Evolutionary conservation across 1,140 invertebrate species (phyloP).

Genomic region (Nasonia giraulti): DNA sequence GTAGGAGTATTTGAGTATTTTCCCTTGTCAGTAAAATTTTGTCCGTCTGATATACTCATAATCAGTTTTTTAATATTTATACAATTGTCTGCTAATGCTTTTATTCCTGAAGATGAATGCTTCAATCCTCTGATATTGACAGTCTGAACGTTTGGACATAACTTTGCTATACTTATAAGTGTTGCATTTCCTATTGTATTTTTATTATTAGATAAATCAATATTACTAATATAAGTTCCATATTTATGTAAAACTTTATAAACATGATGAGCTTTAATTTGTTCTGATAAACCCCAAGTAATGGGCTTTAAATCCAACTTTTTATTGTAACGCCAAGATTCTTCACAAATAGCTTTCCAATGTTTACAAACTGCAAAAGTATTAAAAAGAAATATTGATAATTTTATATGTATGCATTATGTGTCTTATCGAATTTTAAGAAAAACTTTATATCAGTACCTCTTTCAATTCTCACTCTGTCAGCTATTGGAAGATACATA

Average conservation of each 20-base stretch:
- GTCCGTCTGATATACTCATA: slow-evolving; percentile 41
- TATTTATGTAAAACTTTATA: slow-evolving; percentile 64
- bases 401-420: too few species aligned
- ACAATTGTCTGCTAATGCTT: slow-evolving; percentile 60
- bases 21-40: too few species aligned
- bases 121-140: slow-evolving; percentile 58
- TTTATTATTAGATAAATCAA: slow-evolving; percentile 55
- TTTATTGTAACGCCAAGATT: slow-evolving; percentile 62
- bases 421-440: too few species aligned
- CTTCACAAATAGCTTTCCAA: slow-evolving; percentile 62
- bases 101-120: slow-evolving; percentile 61
- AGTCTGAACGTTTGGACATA: slow-evolving; percentile 64
- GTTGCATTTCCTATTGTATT: slow-evolving; percentile 58
- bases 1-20: slow-evolving; percentile 33
- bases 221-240: slow-evolving; percentile 61
- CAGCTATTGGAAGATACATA: slow-evolving; percentile 62
- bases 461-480: slow-evolving; percentile 65
- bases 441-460: slow-evolving; percentile 51
- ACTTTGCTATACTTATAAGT: slow-evolving; percentile 62
- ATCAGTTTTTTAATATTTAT: slow-evolving; percentile 61
- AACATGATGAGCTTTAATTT: slow-evolving; percentile 57
- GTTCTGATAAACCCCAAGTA: slow-evolving; percentile 53
- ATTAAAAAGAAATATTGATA: too few species aligned
- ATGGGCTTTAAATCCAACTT: slow-evolving; percentile 55
- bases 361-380: slow-evolving; percentile 64